Conservation (phyloP, 2,888 invertebrate genomes). For the Temnothorax unifasciatus region DNA sequence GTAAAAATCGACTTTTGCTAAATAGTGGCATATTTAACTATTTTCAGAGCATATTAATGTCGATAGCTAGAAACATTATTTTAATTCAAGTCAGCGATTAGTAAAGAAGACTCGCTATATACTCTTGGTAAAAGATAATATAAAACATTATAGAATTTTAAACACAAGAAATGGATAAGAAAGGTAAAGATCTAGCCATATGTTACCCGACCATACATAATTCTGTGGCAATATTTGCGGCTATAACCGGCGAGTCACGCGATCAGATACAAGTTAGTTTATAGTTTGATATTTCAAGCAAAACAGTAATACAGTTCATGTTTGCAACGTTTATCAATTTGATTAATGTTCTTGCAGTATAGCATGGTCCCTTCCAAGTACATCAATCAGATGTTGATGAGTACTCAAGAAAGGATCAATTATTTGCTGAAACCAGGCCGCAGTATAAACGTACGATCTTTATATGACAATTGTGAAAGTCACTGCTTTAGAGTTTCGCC, state of each 20-base stretch:
- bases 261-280: constrained; percentile 22
- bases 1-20: constrained; percentile 7
- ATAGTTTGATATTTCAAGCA: neutral
- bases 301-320: neutral
- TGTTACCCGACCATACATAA: constrained; percentile 30
- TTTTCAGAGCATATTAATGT: neutral
- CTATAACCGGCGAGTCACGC: neutral
- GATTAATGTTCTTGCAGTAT: constrained; percentile 47
- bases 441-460: constrained; percentile 24
- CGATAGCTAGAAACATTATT: neutral
- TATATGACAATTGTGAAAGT: constrained; percentile 12
- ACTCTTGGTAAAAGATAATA: neutral
- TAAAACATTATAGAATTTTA: constrained; percentile 2
- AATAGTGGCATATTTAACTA: neutral
- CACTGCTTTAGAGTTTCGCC: constrained; percentile 84
- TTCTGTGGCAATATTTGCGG: constrained; percentile 15
- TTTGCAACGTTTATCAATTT: constrained; percentile 8
- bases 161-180: constrained; percentile 32
- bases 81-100: constrained; percentile 1
- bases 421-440: constrained; percentile 61
- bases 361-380: constrained; percentile 78
- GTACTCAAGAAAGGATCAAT: constrained; percentile 76
- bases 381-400: constrained; percentile 75
- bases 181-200: neutral
- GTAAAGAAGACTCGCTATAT: neutral